Percentiles rank a stretch among this genome's conserved stretches.
Evolutionary conservation across 2,888 invertebrate genomes (phyloP).

Genomic region (Temnothorax unifasciatus): DNA sequence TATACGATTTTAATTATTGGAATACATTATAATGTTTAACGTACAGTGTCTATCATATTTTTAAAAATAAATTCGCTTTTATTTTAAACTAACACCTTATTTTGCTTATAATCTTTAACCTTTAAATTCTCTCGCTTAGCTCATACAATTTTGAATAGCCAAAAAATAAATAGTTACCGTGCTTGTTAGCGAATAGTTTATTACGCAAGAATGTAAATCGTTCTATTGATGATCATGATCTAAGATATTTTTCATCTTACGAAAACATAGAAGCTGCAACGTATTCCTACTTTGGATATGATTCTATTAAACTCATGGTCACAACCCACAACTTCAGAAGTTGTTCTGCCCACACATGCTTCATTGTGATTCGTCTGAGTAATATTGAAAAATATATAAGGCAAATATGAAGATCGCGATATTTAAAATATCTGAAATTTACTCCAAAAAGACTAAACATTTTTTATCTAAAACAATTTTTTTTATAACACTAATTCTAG

Average conservation of each 20-base stretch:
- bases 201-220: slow-evolving; percentile 6
- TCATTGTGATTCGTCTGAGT: slow-evolving; percentile 64
- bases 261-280: slow-evolving; percentile 49
- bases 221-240: slow-evolving; percentile 56
- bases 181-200: background rate
- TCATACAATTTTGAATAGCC: background rate
- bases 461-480: background rate
- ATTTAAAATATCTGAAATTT: background rate
- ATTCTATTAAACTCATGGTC: slow-evolving; percentile 79
- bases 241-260: slow-evolving; percentile 61
- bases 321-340: slow-evolving; percentile 80
- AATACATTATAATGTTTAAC: too few relatives aligned
- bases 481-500: background rate
- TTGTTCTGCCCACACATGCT: slow-evolving; percentile 81
- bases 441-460: background rate
- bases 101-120: too few relatives aligned
- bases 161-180: background rate
- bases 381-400: slow-evolving; percentile 32
- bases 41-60: too few relatives aligned
- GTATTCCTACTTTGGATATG: slow-evolving; percentile 77
- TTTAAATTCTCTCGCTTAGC: too few relatives aligned
- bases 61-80: too few relatives aligned
- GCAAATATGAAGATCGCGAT: background rate
- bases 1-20: too few relatives aligned
- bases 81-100: too few relatives aligned